phyloP scores from a whole-genome alignment of 2,797 vertebrate genomes.

The Sebastes diploproa region DNA sequence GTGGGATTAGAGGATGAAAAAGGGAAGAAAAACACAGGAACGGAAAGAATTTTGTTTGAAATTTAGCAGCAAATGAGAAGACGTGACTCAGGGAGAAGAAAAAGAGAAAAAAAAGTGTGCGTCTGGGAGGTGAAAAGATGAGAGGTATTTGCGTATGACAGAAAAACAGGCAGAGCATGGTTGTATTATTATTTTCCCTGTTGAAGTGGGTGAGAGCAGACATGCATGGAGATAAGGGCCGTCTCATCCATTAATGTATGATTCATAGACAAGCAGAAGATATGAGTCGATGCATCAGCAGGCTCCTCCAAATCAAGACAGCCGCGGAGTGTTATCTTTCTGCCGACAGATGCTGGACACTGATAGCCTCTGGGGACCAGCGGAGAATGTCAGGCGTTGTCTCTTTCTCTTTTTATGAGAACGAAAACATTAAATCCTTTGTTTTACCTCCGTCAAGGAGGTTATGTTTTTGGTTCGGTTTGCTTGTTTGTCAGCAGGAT shows the following conservation, averaged over 20 bases:
- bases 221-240: slow-evolving; percentile 72
- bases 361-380: slow-evolving; percentile 54
- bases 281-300: slow-evolving; percentile 77
- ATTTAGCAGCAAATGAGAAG: background rate
- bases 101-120: background rate
- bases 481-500: background rate
- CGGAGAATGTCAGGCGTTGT: slow-evolving; percentile 49
- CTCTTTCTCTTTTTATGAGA: slow-evolving; percentile 12
- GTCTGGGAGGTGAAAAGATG: slow-evolving; percentile 5
- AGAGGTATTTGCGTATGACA: background rate
- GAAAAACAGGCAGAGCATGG: background rate
- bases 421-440: slow-evolving; percentile 3
- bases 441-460: background rate
- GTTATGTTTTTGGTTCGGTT: background rate
- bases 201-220: slow-evolving; percentile 63
- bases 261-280: slow-evolving; percentile 72
- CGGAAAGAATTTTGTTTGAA: background rate
- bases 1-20: slow-evolving; percentile 1
- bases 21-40: background rate
- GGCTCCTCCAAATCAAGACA: slow-evolving; percentile 65
- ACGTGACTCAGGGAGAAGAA: background rate
- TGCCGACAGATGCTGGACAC: slow-evolving; percentile 57
- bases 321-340: slow-evolving; percentile 69
- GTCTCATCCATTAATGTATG: slow-evolving; percentile 81
- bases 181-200: slow-evolving; percentile 49